Conservation (phyloP, 2,797 vertebrate genomes). For the Pantherophis vulpinus region DNA sequence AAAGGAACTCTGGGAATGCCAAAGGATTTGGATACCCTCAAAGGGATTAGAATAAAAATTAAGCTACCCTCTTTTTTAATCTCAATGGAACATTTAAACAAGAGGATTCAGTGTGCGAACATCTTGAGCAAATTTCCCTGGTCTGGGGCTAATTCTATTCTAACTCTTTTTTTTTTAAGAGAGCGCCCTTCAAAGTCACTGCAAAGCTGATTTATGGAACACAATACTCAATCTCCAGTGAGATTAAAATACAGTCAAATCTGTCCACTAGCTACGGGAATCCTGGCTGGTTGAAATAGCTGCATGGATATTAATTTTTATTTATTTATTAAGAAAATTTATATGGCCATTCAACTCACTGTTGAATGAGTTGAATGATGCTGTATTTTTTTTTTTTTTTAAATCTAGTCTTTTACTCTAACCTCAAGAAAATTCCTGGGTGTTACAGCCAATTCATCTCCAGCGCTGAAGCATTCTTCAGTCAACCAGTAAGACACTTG, state of each 20-base stretch:
- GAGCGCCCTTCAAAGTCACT: not conserved
- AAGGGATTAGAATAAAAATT: not conserved
- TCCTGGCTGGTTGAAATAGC: not conserved
- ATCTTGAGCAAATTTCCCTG: not conserved
- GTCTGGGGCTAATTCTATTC: no score
- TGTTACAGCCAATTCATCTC: not conserved
- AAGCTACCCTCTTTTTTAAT: not conserved
- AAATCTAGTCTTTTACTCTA: not conserved
- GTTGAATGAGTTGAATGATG: no score
- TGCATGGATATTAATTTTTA: not conserved
- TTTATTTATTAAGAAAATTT: not conserved
- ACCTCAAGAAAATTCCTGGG: not conserved
- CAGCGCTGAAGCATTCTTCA: not conserved
- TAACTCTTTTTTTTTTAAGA: no score
- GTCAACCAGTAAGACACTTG: not conserved
- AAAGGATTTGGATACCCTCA: not conserved
- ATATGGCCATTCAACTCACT: no score
- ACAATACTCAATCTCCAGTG: not conserved
- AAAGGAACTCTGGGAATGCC: not conserved
- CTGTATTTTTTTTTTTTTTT: not conserved
- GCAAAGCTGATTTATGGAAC: not conserved
- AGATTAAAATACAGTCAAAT: not conserved
- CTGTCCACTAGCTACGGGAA: not conserved
- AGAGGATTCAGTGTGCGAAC: not conserved
- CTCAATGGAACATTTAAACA: not conserved